These are phyloP conservation scores for Morpho deidamia DNA, from an alignment of 2,888 invertebrate species.

Conservation along the genomic window DNA sequence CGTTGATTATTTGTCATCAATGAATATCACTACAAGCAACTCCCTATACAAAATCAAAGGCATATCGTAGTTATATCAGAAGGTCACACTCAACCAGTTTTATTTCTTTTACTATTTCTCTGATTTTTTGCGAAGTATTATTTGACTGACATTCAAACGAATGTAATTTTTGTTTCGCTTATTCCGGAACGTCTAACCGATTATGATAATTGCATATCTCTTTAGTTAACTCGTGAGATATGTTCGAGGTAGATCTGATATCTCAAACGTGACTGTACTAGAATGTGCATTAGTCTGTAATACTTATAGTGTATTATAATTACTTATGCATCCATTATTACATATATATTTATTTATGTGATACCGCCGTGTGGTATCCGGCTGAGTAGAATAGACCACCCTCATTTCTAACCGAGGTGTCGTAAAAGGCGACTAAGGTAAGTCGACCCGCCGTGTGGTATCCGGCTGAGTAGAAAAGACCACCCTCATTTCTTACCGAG, in stretches of 20 bases:
- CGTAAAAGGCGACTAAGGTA: too few relatives aligned
- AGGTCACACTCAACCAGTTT: not conserved
- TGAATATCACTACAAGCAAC: too few relatives aligned
- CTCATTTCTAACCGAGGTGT: too few relatives aligned
- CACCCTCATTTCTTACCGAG: too few relatives aligned
- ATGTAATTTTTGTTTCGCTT: conserved; percentile 4
- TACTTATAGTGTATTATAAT: conserved; percentile 29
- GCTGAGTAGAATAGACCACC: too few relatives aligned
- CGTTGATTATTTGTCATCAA: too few relatives aligned
- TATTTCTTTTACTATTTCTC: not conserved
- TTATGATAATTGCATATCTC: conserved; percentile 12
- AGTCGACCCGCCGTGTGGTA: too few relatives aligned
- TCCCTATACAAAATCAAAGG: too few relatives aligned
- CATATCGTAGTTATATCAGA: not conserved
- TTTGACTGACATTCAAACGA: not conserved
- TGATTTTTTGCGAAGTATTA: too few relatives aligned
- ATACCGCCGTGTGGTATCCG: too few relatives aligned
- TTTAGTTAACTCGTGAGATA: conserved; percentile 21
- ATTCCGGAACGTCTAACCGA: conserved; percentile 2
- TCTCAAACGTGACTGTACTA: conserved; percentile 40
- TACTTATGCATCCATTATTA: not conserved
- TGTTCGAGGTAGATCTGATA: conserved; percentile 30
- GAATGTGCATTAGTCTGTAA: conserved; percentile 35
- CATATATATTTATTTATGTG: too few relatives aligned
- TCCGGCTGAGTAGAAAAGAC: too few relatives aligned